Evolutionary conservation across 2,888 invertebrate genomes (phyloP).

Genomic region (Camptogramma bilineatum): DNA sequence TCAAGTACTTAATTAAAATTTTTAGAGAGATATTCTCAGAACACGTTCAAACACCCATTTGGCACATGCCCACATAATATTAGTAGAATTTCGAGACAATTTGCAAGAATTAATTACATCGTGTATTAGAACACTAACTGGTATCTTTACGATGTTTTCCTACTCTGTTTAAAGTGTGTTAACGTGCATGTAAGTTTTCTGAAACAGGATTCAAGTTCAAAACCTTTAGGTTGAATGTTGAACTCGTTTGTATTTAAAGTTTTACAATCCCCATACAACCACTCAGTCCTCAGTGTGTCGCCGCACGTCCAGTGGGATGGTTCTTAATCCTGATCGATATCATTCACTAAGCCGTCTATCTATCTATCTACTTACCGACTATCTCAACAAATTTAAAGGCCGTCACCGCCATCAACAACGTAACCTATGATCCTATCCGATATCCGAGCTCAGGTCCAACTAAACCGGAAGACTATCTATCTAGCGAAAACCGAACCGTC

Average conservation of each 20-base stretch:
- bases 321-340: slow-evolving; percentile 20
- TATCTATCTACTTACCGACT: slow-evolving; percentile 24
- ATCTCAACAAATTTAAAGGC: slow-evolving; percentile 34
- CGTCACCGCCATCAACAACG: slow-evolving; percentile 19
- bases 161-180: no score
- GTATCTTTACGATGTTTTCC: no score
- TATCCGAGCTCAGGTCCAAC: background rate
- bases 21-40: background rate
- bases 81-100: no score
- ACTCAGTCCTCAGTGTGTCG: slow-evolving; percentile 1
- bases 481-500: slow-evolving; percentile 17
- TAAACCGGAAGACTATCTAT: slow-evolving; percentile 25
- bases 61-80: no score
- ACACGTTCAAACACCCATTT: no score
- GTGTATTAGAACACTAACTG: no score
- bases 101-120: no score
- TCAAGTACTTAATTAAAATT: no score
- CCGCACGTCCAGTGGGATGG: slow-evolving; percentile 6
- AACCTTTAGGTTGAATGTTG: no score
- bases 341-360: slow-evolving; percentile 20
- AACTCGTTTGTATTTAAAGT: no score
- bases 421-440: slow-evolving; percentile 1
- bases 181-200: no score
- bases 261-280: background rate
- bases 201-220: no score